phyloP scores from a whole-genome alignment of 2,888 invertebrate species.

The Polydesmus complanatus region DNA sequence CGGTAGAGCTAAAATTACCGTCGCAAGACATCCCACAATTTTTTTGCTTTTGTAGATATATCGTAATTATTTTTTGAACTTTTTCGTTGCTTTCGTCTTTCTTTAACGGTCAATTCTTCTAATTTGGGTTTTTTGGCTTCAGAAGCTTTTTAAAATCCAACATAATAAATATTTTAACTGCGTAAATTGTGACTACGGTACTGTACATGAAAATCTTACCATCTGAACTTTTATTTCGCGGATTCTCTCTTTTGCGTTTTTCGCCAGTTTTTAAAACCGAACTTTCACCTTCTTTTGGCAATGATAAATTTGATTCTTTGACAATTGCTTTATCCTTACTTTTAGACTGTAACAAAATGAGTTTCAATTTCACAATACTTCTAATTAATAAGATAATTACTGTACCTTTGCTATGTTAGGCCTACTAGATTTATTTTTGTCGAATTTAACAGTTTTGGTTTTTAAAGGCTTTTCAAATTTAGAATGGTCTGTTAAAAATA shows the following conservation, averaged over 20 bases:
- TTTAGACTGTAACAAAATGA: too few relatives aligned
- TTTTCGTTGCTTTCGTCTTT: constrained; percentile 3
- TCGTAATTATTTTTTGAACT: constrained; percentile 13
- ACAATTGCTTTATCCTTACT: background rate
- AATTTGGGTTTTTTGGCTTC: constrained; percentile 4
- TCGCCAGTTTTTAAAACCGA: background rate
- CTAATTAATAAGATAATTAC: too few relatives aligned
- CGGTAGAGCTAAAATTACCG: background rate
- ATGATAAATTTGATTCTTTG: too few relatives aligned
- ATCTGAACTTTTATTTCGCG: background rate
- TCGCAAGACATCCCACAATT: constrained; percentile 16
- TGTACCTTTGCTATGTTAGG: background rate
- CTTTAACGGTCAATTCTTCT: constrained; percentile 4
- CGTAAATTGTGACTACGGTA: background rate
- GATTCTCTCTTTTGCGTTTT: background rate
- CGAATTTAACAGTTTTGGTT: background rate
- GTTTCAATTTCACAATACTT: too few relatives aligned
- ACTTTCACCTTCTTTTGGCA: too few relatives aligned
- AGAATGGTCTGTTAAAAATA: background rate
- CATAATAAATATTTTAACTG: background rate
- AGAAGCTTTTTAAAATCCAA: background rate
- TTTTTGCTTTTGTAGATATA: constrained; percentile 13
- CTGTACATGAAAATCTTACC: too few relatives aligned
- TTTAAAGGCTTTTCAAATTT: background rate
- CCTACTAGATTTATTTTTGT: background rate